Conservation (phyloP, 2,888 invertebrate genomes). For the Fragum whitleyi region DNA sequence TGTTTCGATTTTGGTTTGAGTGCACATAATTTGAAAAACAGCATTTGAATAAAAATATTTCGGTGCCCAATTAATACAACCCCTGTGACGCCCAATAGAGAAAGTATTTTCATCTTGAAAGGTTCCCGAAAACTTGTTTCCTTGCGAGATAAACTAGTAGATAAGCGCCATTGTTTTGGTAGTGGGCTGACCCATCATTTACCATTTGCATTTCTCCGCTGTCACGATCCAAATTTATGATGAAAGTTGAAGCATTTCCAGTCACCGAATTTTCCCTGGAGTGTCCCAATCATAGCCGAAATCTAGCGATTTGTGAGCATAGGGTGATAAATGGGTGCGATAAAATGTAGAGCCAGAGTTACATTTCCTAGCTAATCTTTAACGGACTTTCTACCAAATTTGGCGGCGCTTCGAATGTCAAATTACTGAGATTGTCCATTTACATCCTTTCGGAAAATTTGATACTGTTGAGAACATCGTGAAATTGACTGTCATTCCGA, state of each 20-base stretch:
- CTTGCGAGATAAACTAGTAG: constrained; percentile 56
- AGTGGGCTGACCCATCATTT: constrained; percentile 64
- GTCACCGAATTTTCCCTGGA: constrained; percentile 45
- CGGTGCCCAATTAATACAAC: neutral
- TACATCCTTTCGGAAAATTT: constrained; percentile 30
- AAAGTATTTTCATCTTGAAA: constrained; percentile 17
- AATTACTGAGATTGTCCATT: constrained; percentile 33
- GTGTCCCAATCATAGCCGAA: constrained; percentile 50
- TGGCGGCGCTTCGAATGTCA: constrained; percentile 53
- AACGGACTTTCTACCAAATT: constrained; percentile 58
- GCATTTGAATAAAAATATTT: no score
- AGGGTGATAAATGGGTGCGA: constrained; percentile 67
- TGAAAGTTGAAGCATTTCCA: constrained; percentile 66
- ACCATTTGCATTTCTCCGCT: constrained; percentile 66
- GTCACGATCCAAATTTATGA: constrained; percentile 69
- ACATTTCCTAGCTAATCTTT: constrained; percentile 56
- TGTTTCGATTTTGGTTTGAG: no score
- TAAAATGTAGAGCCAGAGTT: constrained; percentile 57
- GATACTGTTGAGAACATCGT: no score
- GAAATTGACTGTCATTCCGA: no score
- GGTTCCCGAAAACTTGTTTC: constrained; percentile 42
- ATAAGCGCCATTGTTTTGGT: constrained; percentile 60
- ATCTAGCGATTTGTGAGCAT: constrained; percentile 52
- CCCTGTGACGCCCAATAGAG: constrained; percentile 19
- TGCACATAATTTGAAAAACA: no score